Conservation (phyloP, 2,113 vertebrate genomes). For the Phocoena phocoena region DNA sequence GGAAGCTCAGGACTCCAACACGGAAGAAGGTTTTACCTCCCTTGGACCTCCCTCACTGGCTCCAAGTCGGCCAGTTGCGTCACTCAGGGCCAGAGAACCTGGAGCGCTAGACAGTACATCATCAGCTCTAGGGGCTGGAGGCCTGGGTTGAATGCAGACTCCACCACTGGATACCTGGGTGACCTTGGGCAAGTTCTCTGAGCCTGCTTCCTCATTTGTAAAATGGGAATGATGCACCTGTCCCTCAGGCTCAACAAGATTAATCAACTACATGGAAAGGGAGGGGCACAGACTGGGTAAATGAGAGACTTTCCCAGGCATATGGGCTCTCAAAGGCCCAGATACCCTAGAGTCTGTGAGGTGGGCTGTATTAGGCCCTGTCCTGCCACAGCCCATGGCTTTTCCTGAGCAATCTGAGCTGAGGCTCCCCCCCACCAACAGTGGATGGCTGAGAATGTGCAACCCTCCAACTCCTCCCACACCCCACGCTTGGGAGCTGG, state of each 20-base stretch:
- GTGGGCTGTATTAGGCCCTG: neutral
- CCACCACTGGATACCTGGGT: no score
- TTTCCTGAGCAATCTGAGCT: neutral
- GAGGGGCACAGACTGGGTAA: neutral
- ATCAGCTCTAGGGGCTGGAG: neutral
- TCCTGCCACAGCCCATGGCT: neutral
- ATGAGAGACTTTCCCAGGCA: neutral
- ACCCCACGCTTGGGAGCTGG: neutral
- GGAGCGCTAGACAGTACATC: neutral
- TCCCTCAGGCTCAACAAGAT: neutral
- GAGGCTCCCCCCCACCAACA: neutral
- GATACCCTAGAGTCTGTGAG: neutral
- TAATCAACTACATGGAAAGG: neutral
- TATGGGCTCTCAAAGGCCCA: neutral
- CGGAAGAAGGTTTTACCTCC: neutral
- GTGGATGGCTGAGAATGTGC: no score
- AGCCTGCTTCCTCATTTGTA: neutral
- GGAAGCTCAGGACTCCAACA: neutral
- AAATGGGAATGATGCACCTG: neutral
- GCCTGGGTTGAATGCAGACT: neutral
- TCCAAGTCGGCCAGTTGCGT: neutral
- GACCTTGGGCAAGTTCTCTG: neutral
- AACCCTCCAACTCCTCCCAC: neutral
- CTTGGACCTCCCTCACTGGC: neutral
- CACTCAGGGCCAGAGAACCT: neutral